These are phyloP conservation scores for Neogale vison DNA, from an alignment of 2,113 vertebrate genomes.

Conservation along the genomic window DNA sequence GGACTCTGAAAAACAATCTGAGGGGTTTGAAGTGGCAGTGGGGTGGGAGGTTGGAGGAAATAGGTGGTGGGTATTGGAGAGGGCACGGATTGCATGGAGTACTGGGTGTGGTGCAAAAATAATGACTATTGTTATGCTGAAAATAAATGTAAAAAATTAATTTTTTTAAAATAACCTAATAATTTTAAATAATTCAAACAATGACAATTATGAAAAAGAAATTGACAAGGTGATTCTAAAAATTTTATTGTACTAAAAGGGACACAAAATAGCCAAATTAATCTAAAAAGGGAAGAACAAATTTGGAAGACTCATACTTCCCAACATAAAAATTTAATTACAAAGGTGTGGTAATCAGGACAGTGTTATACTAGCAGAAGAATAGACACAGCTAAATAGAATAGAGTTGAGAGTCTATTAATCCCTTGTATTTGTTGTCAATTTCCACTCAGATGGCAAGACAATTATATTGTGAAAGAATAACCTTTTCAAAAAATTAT, in stretches of 20 bases:
- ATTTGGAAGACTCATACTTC: too few species aligned
- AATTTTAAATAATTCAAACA: not conserved
- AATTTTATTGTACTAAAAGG: not conserved
- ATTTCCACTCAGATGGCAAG: not conserved
- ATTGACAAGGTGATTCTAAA: not conserved
- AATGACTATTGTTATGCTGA: too few species aligned
- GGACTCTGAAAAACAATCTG: too few species aligned
- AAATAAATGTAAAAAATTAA: too few species aligned
- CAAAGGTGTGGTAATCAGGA: too few species aligned
- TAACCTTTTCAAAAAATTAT: not conserved
- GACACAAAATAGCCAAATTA: not conserved
- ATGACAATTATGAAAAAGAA: not conserved
- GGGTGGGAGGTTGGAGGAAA: too few species aligned
- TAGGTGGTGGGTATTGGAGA: too few species aligned
- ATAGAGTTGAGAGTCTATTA: not conserved
- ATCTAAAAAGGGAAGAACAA: not conserved
- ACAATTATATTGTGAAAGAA: not conserved
- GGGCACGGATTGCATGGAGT: too few species aligned
- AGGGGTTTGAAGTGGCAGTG: too few species aligned
- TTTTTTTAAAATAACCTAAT: not conserved
- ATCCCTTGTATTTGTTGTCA: not conserved
- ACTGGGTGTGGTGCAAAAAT: too few species aligned
- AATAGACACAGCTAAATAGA: not conserved
- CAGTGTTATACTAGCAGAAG: not conserved
- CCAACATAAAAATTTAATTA: too few species aligned